Evolutionary conservation across 2,888 invertebrate species (phyloP), one percentile per base, ranked within the genome.

Genomic region (Dryocosmus kuriphilus): DNA sequence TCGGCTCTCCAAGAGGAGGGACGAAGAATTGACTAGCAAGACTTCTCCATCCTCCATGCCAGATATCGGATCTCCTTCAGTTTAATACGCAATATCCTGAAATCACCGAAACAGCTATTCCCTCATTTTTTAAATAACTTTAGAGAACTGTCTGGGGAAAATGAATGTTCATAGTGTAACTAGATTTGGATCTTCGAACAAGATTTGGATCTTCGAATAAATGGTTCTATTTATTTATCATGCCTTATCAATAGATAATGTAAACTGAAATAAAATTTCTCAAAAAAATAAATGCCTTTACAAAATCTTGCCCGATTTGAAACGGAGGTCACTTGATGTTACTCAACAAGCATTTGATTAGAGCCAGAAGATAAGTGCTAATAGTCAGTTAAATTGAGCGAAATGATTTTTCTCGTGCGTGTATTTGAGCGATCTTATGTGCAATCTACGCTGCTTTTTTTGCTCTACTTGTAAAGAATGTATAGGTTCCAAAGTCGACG

Each of bases 1-100:
- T 78, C 79, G n/a, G 3, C 30, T 41, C 35, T 63, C 73, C 8
- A 57, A 57, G 57, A 57, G 24, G 24, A 24, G 14, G 24, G 4
- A 57, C 24, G 24, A 24, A 57, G 24, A 57, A 57, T 57, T 24
- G 24, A 2, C 57, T 57, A 57, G 11, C 57, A 57, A 24, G 24
- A 35, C 19, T 24, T 75, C 61, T 38, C 63, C 62, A 11, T 30
- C 74, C 22, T 57, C 61, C 19, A 19, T n/a, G 9, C 22, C 57
- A 22, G 57, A 57, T 57, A 57, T 24, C 24, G 24, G 24, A 57
- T 57, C 57, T 57, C 24, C 24, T 57, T 14, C 24, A 24, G 24
- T 57, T 24, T 57, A 5, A 57, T 22, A 57, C 57, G 57, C 57
- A 57, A 57, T 22, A 57, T 57, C 57, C 57, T 57, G 57, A 57